A percentile compares a stretch with the other conserved stretches of the same genome.
These are phyloP conservation scores for Clupea harengus DNA, from an alignment of 2,113 vertebrate genomes.

Conservation along the genomic window DNA sequence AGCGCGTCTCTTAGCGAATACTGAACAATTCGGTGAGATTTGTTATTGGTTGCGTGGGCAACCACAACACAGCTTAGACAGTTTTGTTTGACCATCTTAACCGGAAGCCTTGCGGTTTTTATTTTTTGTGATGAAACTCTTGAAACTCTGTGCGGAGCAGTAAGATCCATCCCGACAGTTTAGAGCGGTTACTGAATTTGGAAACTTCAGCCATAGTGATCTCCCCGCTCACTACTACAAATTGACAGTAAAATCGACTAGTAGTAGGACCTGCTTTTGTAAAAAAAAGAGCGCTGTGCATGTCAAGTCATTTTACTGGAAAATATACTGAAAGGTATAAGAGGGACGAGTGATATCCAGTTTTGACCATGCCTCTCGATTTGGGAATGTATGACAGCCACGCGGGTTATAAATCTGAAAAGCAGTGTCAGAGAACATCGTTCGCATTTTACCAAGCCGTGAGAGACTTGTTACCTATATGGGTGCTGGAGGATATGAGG, in stretches of 20 bases:
- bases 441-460: conserved; percentile 93
- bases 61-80: background rate
- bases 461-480: conserved; percentile 83
- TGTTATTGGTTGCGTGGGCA: background rate
- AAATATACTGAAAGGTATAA: background rate
- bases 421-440: conserved; percentile 85
- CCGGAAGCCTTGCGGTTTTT: background rate
- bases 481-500: conserved; percentile 92
- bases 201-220: background rate
- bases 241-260: background rate
- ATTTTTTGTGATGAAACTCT: background rate
- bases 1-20: background rate
- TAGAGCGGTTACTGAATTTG: background rate
- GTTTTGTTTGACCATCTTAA: background rate
- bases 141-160: background rate
- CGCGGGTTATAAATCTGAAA: conserved; percentile 77
- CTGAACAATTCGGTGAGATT: background rate
- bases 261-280: background rate
- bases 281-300: background rate
- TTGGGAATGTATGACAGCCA: conserved; percentile 52
- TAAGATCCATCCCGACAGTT: background rate
- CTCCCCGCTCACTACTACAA: background rate
- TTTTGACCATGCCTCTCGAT: conserved; percentile 74
- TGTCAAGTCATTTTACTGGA: background rate
- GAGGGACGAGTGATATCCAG: background rate